Evolutionary conservation across 2,113 vertebrate species (phyloP).

Genomic region (Telmatochromis sp.): DNA sequence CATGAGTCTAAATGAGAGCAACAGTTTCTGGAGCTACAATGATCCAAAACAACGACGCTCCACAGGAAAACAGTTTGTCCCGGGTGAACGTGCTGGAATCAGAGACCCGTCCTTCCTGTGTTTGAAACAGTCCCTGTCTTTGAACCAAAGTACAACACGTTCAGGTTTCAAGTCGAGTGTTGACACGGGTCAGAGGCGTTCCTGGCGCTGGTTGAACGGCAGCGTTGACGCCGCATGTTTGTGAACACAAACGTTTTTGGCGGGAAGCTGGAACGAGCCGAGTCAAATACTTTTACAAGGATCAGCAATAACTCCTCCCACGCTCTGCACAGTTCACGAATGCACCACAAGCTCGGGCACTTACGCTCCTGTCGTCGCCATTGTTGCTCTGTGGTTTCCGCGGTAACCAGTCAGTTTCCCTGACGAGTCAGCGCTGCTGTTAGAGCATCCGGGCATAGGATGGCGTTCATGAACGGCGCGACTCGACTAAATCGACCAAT

Average conservation of each 20-base stretch:
- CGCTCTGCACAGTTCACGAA: not conserved
- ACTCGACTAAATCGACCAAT: fast-evolving
- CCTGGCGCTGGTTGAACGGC: not conserved
- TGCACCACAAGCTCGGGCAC: not conserved
- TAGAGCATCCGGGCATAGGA: not conserved
- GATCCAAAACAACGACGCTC: not conserved
- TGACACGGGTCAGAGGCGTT: not conserved
- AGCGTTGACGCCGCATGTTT: not conserved
- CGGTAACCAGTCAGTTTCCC: not conserved
- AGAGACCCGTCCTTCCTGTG: fast-evolving
- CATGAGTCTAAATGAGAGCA: not conserved
- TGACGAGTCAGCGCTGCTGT: not conserved
- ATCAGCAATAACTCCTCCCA: not conserved
- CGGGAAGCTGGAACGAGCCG: not conserved
- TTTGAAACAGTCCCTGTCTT: not conserved
- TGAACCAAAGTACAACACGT: not conserved
- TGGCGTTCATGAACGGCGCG: not conserved
- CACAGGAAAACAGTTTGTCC: not conserved
- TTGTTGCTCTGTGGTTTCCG: not conserved
- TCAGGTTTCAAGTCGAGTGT: not conserved
- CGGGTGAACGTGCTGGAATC: not conserved
- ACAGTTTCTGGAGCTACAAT: not conserved
- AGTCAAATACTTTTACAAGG: not conserved
- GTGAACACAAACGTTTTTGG: not conserved
- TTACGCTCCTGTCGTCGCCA: not conserved